A percentile compares a stretch with the other conserved stretches of the same genome.
Evolutionary conservation across 2,888 invertebrate genomes (phyloP).

Genomic region (Lepidonotus clava): DNA sequence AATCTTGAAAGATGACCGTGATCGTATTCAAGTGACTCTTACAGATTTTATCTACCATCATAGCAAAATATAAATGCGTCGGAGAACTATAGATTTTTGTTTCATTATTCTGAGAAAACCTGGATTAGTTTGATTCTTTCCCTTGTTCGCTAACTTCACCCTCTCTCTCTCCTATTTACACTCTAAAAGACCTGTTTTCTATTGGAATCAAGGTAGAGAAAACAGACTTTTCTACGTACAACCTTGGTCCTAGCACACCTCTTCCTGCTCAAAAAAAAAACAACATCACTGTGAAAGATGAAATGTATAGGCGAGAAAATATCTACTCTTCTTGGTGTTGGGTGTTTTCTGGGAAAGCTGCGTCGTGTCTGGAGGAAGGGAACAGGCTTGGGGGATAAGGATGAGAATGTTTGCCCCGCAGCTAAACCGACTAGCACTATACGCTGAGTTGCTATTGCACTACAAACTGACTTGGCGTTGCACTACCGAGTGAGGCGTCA

Average conservation of each 20-base stretch:
- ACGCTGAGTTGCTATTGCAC: too few species aligned
- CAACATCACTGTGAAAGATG: too few species aligned
- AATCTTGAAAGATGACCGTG: slow-evolving; percentile 15
- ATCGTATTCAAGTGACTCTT: slow-evolving; percentile 42
- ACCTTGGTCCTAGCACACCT: too few species aligned
- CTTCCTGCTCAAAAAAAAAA: too few species aligned
- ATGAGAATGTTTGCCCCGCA: not conserved
- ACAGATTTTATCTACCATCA: slow-evolving; percentile 3
- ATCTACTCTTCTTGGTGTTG: not conserved
- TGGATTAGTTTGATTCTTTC: not conserved
- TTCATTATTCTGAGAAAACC: not conserved
- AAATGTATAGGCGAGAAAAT: too few species aligned
- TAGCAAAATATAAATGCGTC: slow-evolving; percentile 44
- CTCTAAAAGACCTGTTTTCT: too few species aligned
- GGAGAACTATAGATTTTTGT: not conserved
- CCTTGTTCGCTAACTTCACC: too few species aligned
- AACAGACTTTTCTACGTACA: too few species aligned
- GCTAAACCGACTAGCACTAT: slow-evolving; percentile 11
- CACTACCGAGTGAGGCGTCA: too few species aligned
- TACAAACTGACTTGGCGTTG: too few species aligned
- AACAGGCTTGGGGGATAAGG: not conserved
- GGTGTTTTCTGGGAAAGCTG: not conserved
- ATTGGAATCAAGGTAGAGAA: too few species aligned
- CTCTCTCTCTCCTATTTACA: too few species aligned
- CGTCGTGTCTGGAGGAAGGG: not conserved